Evolutionary conservation across 2,797 vertebrate genomes (phyloP).

Genomic region (Helostoma temminkii): DNA sequence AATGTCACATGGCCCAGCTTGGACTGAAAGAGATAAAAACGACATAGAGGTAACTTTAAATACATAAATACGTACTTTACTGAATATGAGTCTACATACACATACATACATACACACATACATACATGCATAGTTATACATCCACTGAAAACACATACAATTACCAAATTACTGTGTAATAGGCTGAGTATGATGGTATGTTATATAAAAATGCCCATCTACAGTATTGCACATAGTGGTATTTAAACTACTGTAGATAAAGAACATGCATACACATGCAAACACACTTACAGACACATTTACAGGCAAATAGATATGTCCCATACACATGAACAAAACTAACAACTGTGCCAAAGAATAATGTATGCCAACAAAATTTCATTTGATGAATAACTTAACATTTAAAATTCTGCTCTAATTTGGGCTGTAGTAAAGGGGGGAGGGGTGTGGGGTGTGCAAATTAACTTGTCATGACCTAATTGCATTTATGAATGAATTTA

Average conservation of each 20-base stretch:
- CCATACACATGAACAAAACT: constrained; percentile 34
- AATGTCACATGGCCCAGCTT: constrained; percentile 92
- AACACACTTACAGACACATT: neutral
- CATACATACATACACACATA: too few relatives aligned
- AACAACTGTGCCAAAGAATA: constrained; percentile 57
- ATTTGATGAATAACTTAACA: constrained; percentile 85
- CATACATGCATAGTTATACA: neutral
- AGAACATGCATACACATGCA: neutral
- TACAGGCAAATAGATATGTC: neutral
- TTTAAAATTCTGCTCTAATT: constrained; percentile 81
- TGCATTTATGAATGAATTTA: constrained; percentile 81
- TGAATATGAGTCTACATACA: neutral
- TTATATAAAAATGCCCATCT: neutral
- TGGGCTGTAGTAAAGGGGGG: constrained; percentile 61
- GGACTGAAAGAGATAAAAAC: constrained; percentile 82
- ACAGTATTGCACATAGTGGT: neutral
- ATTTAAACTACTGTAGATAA: constrained; percentile 1
- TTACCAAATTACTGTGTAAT: constrained; percentile 14
- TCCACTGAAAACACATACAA: constrained; percentile 4
- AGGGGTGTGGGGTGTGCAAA: constrained; percentile 63
- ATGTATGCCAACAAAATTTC: constrained; percentile 75
- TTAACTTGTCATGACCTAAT: constrained; percentile 77
- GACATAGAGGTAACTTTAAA: too few relatives aligned
- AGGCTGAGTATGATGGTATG: constrained; percentile 16
- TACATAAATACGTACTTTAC: too few relatives aligned